Evolutionary conservation across 2,113 vertebrate species (phyloP).

Genomic region (Gila orcuttii): DNA sequence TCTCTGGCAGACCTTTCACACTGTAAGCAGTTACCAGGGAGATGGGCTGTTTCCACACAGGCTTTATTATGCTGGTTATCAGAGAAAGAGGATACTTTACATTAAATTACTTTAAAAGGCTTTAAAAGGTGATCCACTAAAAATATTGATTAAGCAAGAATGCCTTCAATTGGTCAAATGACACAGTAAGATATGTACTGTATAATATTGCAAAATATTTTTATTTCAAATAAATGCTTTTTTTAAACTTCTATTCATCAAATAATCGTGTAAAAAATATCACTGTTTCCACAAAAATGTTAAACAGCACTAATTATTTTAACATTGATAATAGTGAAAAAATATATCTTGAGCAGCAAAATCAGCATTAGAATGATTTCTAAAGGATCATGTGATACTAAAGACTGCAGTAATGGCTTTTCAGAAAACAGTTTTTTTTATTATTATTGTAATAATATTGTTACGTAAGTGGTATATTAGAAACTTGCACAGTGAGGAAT

Average conservation of each 20-base stretch:
- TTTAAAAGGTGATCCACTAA: neutral
- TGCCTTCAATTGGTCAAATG: too few relatives aligned
- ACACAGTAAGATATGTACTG: too few relatives aligned
- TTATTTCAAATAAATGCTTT: too few relatives aligned
- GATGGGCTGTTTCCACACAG: slow-evolving; percentile 57
- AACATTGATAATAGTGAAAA: neutral
- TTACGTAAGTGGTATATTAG: too few relatives aligned
- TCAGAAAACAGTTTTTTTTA: too few relatives aligned
- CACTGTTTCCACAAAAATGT: neutral
- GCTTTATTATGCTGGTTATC: slow-evolving; percentile 38
- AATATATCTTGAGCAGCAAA: neutral
- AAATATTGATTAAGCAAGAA: neutral
- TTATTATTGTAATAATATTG: too few relatives aligned
- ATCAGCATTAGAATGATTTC: neutral
- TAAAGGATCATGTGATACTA: neutral
- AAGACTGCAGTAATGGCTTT: too few relatives aligned
- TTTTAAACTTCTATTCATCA: too few relatives aligned
- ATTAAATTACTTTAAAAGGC: neutral
- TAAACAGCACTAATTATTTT: neutral
- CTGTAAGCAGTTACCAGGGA: slow-evolving; percentile 66
- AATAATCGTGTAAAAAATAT: too few relatives aligned
- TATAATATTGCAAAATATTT: too few relatives aligned
- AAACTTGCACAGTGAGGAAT: too few relatives aligned
- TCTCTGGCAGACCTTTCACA: slow-evolving; percentile 56
- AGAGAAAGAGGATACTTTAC: neutral